Evolutionary conservation across 1,140 invertebrate genomes (phyloP), one percentile per base, ranked within the genome.

Genomic region (Aphelenchoides fujianensis): DNA sequence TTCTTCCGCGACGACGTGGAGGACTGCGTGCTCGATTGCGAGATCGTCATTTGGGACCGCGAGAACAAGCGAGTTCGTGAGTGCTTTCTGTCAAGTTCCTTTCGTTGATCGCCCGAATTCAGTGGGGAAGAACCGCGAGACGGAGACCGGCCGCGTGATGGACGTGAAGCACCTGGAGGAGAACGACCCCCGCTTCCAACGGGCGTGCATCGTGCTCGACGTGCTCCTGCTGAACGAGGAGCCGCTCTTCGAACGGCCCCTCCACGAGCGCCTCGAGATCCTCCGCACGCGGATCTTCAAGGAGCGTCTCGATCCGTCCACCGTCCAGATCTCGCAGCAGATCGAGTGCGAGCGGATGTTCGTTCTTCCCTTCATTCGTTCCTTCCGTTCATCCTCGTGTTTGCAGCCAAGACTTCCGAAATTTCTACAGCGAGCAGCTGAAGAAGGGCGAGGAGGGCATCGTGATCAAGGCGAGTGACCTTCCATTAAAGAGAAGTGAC

Each of bases 1-100:
- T 73, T 68, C 16, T 81, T 80, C 55, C 53, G 36, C 27, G 62
- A 62, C 3, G 61, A 68, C 32, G 59, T 71, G 9, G 31, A 34
- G 34, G 68, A 80, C 27, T 77, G 62, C 48, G 53, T 78, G 52
- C 41, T 80, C n/a, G 78, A 80, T 32, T 77, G 78, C 61, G 76
- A 78, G 69, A 7, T 77, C 5, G 52, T 80, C 16, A 63, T 80
- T 30, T 73, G 74, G 76, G 74, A 77, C 62, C 41, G 52, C 9
- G 37, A 35, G 3, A 12, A 23, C 2, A 53, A 79, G 28, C 9
- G 19, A 31, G 62, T 77, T 71, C 68, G 77, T 76, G 41, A 52
- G 63, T 54, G 31, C 23, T 28, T 70, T 9, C 27, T 27, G 66
- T 59, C 27, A 16, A 16, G 34, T 69, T 31, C 12, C 12, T 19